Base-by-base conservation (phyloP, 2,113 vertebrate species). In the Gracilinanus agilis region DNA sequence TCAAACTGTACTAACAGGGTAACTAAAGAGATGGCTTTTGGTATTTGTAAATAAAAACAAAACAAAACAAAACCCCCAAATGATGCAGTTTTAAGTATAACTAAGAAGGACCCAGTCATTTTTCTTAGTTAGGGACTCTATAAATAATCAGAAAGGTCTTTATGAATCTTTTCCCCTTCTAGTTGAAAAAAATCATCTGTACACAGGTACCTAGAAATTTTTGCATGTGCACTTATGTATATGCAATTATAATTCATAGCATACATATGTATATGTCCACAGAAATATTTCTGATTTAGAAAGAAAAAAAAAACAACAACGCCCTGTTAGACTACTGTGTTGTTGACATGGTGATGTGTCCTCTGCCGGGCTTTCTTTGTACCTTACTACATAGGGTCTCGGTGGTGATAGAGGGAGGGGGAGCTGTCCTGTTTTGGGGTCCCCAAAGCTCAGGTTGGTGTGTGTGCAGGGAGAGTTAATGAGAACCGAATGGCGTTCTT, bases 401-500 rank as follows among this genome's bases (percentile, higher is more conserved):
- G 25, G 91, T 97, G 97, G 98, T 96, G 89, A 92, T 96, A 92
- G 96, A 98, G 98, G 98, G 96, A 98, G 98, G 98, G 96, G 97
- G 98, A 98, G 97, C 98, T 93, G 97, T 97, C 98, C 97, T 95
- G 95, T 96, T 97, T 97, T 95, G 54, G 96, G 96, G 98, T 98
- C 98, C 98, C 98, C 92, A 94, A 98, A 98, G 98, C 98, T 98
- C 98, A 98, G 98, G 98, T 98, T 98, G 98, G 98, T 98, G 97
- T 98, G 98, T 98, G 98, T 98, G 98, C 96, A 97, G 98, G 98
- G 98, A 98, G 98, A 98, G 97, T 99, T 99, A 99, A 99, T 99
- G 98, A 99, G 98, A 98, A 98, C 98, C 98, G 98, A 98, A 98
- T 98, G 98, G 98, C 97, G 98, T 98, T 98, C 98, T 99, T 98